Evolutionary conservation across 2,888 invertebrate genomes (phyloP).

Genomic region (Podabrus alpinus): DNA sequence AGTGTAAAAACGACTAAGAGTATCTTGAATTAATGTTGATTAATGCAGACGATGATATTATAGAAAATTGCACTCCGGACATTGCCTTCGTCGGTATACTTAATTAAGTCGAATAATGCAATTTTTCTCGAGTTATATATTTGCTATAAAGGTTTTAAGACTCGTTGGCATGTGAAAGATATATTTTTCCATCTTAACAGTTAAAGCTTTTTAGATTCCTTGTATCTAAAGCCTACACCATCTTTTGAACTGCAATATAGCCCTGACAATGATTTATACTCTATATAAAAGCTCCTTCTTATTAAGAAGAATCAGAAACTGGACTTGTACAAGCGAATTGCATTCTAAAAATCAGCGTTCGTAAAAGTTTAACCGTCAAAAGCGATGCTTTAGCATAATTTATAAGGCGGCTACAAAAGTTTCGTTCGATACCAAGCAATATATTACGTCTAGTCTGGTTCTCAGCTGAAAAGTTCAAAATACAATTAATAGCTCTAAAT

Average conservation of each 20-base stretch:
- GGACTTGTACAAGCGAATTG: slow-evolving; percentile 4
- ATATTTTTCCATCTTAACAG: slow-evolving; percentile 1
- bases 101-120: background rate
- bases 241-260: background rate
- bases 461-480: background rate
- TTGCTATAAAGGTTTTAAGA: background rate
- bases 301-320: background rate
- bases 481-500: background rate
- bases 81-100: no score
- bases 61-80: background rate
- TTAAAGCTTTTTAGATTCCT: background rate
- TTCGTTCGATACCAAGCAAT: background rate
- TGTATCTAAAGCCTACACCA: slow-evolving; percentile 1
- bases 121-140: background rate
- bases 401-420: background rate
- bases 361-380: background rate
- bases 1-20: background rate
- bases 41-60: background rate
- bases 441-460: background rate
- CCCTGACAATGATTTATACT: background rate
- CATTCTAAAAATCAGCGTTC: background rate
- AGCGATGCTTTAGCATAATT: background rate
- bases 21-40: background rate
- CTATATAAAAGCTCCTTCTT: background rate
- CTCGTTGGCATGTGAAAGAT: background rate